These are phyloP conservation scores for Scatophagus argus DNA, from an alignment of 2,113 vertebrate species.

Conservation along the genomic window DNA sequence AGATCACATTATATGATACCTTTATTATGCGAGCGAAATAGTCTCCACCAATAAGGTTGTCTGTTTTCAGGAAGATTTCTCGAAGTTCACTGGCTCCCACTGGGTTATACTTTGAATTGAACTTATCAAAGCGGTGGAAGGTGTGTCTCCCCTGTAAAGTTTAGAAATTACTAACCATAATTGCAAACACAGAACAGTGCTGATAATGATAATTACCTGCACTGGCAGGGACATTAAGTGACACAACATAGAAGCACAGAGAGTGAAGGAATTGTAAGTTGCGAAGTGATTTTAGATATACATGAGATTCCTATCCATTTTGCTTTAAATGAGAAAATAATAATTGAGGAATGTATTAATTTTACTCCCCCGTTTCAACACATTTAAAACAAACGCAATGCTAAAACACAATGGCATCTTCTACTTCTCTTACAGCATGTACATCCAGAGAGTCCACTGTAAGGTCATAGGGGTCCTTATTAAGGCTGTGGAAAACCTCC, in stretches of 20 bases:
- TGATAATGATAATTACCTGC: neutral
- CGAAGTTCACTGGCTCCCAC: slow-evolving; percentile 95
- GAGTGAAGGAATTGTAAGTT: neutral
- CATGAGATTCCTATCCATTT: neutral
- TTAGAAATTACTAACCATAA: slow-evolving; percentile 7
- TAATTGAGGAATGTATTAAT: neutral
- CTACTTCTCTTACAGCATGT: slow-evolving; percentile 88
- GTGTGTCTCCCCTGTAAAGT: slow-evolving; percentile 93
- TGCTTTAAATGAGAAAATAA: neutral
- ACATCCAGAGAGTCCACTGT: slow-evolving; percentile 97
- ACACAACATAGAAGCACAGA: neutral
- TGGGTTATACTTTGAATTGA: slow-evolving; percentile 98
- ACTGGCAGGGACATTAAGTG: neutral
- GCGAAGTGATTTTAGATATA: neutral
- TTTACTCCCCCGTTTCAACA: neutral
- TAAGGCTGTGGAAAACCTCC: slow-evolving; percentile 94
- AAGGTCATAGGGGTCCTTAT: slow-evolving; percentile 94
- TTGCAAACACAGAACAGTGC: neutral
- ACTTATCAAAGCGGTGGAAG: slow-evolving; percentile 98
- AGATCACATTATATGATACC: slow-evolving; percentile 76
- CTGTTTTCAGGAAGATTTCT: slow-evolving; percentile 98
- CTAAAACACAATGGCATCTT: neutral
- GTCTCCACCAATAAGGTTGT: slow-evolving; percentile 93
- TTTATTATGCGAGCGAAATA: slow-evolving; percentile 98
- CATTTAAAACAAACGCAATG: neutral